Base-by-base conservation (phyloP, 2,797 vertebrate species). In the Microcaecilia unicolor region DNA sequence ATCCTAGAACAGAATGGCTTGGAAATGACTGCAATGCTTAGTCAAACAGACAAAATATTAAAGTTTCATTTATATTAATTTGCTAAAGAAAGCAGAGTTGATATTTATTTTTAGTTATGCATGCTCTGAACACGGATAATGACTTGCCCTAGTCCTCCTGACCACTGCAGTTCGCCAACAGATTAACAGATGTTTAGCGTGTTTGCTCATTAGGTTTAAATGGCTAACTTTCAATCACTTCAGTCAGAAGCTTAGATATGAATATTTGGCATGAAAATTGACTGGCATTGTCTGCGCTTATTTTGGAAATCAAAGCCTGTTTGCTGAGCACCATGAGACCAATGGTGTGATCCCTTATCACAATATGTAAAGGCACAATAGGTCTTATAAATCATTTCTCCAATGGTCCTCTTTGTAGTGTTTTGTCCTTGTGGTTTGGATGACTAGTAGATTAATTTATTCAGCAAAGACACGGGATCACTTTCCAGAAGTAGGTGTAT, bases 141-240 rank as follows among this genome's bases (percentile, higher is more conserved):
- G n/a, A 18, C 16, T 22, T 41, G 28, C 25, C 67, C 24, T 20
- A 41, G 13, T 28, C 6, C 36, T 50, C 56, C 42, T 48, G 28
- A 48, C 27, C 33, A 4, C 25, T 41, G 25, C 5, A 6, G 48
- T 28, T 37, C 21, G 22, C 18, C 19, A 37, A 13, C 23, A 43
- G 35, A 44, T 46, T 38, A 48, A 22, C 30, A 54, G 44, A 29
- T 28, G 6, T 10, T 18, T 28, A 28, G 48, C 28, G 34, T 70
- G 26, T 66, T 65, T 73, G 37, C 56, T 36, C 58, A 53, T 76
- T 71, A 69, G 41, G 72, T 71, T 68, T 63, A 59, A 69, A 42
- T 58, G 63, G 22, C 16, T 74, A 58, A 58, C 41, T 74, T 51
- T 70, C 50, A 63, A 21, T 72, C 38, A 34, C 22, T 41, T 35